Evolutionary conservation across 2,113 vertebrate genomes (phyloP).

Genomic region (Glaucomys volans): DNA sequence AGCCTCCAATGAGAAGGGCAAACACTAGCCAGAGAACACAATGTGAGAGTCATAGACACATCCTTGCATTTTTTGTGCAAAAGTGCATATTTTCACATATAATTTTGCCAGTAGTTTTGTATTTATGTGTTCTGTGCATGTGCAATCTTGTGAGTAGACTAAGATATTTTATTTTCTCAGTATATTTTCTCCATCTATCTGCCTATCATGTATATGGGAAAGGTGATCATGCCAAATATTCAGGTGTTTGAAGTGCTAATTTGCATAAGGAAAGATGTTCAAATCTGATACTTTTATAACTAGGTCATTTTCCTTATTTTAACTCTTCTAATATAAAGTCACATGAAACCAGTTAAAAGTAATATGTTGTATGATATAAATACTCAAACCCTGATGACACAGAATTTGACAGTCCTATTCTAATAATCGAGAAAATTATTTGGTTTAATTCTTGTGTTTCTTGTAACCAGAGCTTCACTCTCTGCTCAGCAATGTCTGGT

Average conservation of each 20-base stretch:
- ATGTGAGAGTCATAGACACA: slow-evolving; percentile 80
- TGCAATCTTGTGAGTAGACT: slow-evolving; percentile 23
- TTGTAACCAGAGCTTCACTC: slow-evolving; percentile 86
- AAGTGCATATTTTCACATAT: slow-evolving; percentile 61
- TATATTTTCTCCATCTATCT: not conserved
- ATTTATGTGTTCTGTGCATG: slow-evolving; percentile 19
- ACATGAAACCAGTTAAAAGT: slow-evolving; percentile 71
- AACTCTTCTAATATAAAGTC: slow-evolving; percentile 8
- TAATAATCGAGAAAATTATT: slow-evolving; percentile 85
- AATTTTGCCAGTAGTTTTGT: slow-evolving; percentile 23
- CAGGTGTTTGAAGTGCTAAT: slow-evolving; percentile 47
- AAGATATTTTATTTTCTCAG: slow-evolving; percentile 20
- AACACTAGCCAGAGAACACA: slow-evolving; percentile 89
- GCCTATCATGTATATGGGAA: not conserved
- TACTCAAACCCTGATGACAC: slow-evolving; percentile 67
- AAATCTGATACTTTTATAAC: slow-evolving; percentile 8
- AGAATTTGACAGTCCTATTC: slow-evolving; percentile 77
- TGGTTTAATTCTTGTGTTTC: slow-evolving; percentile 86
- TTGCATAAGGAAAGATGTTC: slow-evolving; percentile 6
- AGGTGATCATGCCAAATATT: not conserved
- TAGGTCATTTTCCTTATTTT: slow-evolving; percentile 68
- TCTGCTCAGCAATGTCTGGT: slow-evolving; percentile 89
- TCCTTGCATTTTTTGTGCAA: slow-evolving; percentile 66
- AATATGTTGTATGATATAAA: slow-evolving; percentile 57
- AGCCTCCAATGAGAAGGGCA: slow-evolving; percentile 89